Evolutionary conservation across 2,888 invertebrate genomes (phyloP).

Genomic region (Drosophila ochracea): DNA sequence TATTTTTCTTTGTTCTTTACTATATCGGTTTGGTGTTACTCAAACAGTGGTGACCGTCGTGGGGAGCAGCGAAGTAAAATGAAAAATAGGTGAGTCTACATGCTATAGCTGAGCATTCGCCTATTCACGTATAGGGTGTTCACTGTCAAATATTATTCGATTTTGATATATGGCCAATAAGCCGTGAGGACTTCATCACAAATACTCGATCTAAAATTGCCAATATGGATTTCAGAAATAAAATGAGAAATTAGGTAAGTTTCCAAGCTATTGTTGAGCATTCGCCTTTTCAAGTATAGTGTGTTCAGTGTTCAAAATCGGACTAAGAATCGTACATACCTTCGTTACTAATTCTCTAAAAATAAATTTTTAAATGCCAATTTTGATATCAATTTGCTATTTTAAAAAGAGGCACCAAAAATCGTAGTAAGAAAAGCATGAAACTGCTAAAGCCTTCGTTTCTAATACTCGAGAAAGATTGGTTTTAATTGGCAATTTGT

Average conservation of each 20-base stretch:
- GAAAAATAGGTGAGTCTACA: conserved; percentile 43
- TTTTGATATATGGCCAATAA: background rate
- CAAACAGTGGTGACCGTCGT: conserved; percentile 45
- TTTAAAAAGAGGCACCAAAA: background rate
- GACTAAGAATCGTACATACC: background rate
- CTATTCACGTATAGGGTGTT: conserved; percentile 45
- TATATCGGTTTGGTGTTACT: conserved; percentile 23
- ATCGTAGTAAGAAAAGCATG: background rate
- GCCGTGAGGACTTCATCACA: no score
- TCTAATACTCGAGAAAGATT: background rate
- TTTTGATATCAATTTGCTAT: no score
- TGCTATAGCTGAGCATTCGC: conserved; percentile 43
- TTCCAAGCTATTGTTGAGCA: no score
- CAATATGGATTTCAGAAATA: background rate
- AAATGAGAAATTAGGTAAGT: background rate
- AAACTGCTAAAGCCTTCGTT: background rate
- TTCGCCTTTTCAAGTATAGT: background rate
- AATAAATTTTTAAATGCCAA: no score
- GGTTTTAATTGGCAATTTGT: background rate
- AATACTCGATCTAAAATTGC: background rate
- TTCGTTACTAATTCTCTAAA: background rate
- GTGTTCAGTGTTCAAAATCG: background rate
- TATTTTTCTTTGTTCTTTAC: conserved; percentile 12
- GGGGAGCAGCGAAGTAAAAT: conserved; percentile 34
- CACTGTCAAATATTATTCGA: background rate